Percentiles rank a stretch among this genome's conserved stretches.
Conservation (phyloP, 2,888 invertebrate species). For the Callyntrura sp. region DNA sequence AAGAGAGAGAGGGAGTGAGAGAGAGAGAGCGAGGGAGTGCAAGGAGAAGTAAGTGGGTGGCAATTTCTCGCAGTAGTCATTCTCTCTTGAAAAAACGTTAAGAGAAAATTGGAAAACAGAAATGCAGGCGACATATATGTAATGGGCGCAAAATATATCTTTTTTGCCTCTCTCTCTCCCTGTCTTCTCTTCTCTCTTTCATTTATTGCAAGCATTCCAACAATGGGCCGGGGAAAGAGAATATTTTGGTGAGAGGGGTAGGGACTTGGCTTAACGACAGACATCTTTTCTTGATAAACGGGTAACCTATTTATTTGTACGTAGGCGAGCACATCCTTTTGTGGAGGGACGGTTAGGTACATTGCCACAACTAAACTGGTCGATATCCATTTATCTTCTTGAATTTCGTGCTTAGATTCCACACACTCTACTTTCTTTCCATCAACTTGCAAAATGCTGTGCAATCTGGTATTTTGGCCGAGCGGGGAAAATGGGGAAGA, state of each 20-base stretch:
- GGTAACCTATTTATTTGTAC: constrained; percentile 28
- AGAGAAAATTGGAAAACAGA: constrained; percentile 1
- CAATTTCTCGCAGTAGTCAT: constrained; percentile 13
- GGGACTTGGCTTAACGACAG: neutral
- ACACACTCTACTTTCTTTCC: constrained; percentile 23
- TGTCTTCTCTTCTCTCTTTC: too few species aligned
- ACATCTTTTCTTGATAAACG: constrained; percentile 10
- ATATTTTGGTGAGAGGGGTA: neutral
- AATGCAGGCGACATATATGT: too few species aligned
- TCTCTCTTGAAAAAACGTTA: neutral
- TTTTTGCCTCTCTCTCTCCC: too few species aligned
- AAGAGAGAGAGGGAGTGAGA: too few species aligned
- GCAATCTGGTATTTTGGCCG: neutral
- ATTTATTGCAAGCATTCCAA: constrained; percentile 25
- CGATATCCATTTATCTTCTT: constrained; percentile 65
- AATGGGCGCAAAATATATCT: too few species aligned
- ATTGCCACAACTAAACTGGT: constrained; percentile 30
- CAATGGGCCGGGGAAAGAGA: constrained; percentile 16
- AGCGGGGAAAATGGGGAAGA: neutral
- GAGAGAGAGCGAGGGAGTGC: too few species aligned
- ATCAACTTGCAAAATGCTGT: neutral
- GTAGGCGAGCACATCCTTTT: neutral
- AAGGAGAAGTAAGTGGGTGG: neutral
- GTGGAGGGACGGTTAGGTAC: too few species aligned
- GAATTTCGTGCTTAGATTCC: constrained; percentile 35